These are phyloP conservation scores for Ptilodon capucinus DNA, from an alignment of 2,888 invertebrate genomes.

Conservation along the genomic window DNA sequence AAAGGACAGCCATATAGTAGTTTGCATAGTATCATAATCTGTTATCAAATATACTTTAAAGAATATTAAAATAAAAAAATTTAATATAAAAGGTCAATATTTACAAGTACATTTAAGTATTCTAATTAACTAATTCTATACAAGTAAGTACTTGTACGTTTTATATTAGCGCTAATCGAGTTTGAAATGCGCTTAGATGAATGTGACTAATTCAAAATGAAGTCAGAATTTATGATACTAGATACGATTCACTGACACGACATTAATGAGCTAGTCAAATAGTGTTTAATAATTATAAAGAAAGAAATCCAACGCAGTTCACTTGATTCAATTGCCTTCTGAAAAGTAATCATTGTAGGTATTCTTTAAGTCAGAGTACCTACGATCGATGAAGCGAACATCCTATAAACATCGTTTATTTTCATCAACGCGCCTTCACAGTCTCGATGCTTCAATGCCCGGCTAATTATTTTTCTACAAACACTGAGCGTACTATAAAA, in stretches of 20 bases:
- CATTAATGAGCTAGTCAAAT: too few relatives aligned
- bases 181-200: slow-evolving; percentile 17
- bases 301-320: too few relatives aligned
- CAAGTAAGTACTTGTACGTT: background rate
- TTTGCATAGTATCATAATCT: too few relatives aligned
- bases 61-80: background rate
- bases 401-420: background rate
- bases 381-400: background rate
- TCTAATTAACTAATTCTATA: background rate
- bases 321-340: background rate
- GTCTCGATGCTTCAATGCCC: background rate
- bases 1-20: too few relatives aligned
- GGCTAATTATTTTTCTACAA: slow-evolving; percentile 29
- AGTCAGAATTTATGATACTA: slow-evolving; percentile 22
- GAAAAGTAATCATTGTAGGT: background rate
- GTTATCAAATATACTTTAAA: too few relatives aligned
- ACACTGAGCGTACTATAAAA: slow-evolving; percentile 23
- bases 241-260: slow-evolving; percentile 4
- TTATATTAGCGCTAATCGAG: background rate
- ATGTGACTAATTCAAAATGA: slow-evolving; percentile 9
- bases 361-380: background rate
- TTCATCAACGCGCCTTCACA: background rate
- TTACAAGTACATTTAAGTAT: slow-evolving; percentile 1
- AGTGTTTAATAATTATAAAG: too few relatives aligned
- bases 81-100: background rate